Evolutionary conservation across 2,888 invertebrate genomes (phyloP).

Genomic region (Cantharis nigra): DNA sequence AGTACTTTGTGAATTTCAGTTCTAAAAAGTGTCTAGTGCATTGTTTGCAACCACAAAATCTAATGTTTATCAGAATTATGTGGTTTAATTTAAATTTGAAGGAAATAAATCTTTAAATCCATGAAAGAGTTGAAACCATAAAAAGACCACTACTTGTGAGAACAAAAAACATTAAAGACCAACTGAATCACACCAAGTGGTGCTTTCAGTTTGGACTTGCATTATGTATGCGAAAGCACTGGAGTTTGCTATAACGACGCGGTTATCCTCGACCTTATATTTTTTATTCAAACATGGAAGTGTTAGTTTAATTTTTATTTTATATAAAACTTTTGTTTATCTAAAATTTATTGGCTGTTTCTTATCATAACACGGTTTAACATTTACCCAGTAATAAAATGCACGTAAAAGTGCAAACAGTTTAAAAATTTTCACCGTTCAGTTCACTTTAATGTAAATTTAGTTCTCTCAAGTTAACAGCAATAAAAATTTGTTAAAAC

Average conservation of each 20-base stretch:
- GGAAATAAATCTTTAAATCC: constrained; percentile 14
- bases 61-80: background rate
- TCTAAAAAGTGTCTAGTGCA: too few relatives aligned
- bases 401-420: background rate
- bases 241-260: constrained; percentile 13
- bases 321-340: background rate
- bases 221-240: constrained; percentile 17
- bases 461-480: background rate
- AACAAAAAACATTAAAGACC: constrained; percentile 19
- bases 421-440: background rate
- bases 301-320: constrained; percentile 10
- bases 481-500: background rate
- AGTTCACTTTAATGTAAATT: background rate
- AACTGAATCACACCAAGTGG: constrained; percentile 8
- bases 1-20: too few relatives aligned
- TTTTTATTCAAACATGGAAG: constrained; percentile 10
- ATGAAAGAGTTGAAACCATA: constrained; percentile 15
- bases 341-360: background rate
- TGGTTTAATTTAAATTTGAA: constrained; percentile 5
- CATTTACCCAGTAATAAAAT: background rate
- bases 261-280: constrained; percentile 14
- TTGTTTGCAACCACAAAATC: background rate
- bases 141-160: constrained; percentile 9
- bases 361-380: background rate
- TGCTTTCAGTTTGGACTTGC: constrained; percentile 11